A percentile compares a stretch with the other conserved stretches of the same genome.
Conservation (phyloP, 2,113 vertebrate species). For the Clupea harengus region DNA sequence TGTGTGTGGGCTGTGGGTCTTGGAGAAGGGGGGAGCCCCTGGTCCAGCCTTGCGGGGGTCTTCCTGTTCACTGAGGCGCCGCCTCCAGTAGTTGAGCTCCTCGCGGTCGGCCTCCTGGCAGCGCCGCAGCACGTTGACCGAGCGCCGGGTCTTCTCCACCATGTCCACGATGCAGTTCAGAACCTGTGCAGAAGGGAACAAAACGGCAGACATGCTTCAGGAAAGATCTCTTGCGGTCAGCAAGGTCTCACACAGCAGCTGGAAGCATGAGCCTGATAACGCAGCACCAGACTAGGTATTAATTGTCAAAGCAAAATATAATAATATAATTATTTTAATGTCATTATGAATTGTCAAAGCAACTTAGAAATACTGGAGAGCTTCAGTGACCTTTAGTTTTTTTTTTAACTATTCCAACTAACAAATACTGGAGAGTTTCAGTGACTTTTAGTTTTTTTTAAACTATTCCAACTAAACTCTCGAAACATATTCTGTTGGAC, state of each 20-base stretch:
- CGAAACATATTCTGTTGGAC: neutral
- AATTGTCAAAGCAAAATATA: neutral
- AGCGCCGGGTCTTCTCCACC: conserved; percentile 95
- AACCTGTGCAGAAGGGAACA: conserved; percentile 73
- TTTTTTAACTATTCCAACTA: no score
- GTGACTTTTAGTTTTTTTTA: no score
- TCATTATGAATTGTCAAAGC: neutral
- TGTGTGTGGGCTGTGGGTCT: conserved; percentile 88
- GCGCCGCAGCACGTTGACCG: conserved; percentile 89
- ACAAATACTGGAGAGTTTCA: no score
- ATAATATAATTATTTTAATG: no score
- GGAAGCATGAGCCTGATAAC: no score
- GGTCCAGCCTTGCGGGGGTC: conserved; percentile 83
- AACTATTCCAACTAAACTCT: no score
- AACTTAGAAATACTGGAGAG: neutral
- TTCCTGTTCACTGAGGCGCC: conserved; percentile 85
- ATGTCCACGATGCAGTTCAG: conserved; percentile 98
- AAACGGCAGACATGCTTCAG: neutral
- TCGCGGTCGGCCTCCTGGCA: conserved; percentile 95
- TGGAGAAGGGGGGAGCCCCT: conserved; percentile 61
- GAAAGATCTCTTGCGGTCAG: neutral
- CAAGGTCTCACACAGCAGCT: neutral
- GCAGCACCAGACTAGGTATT: neutral
- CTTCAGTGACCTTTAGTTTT: no score
- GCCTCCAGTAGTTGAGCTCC: conserved; percentile 94